A percentile compares a stretch with the other conserved stretches of the same genome.
These are phyloP conservation scores for Acanthisitta chloris DNA, from an alignment of 2,113 vertebrate genomes.

Conservation along the genomic window DNA sequence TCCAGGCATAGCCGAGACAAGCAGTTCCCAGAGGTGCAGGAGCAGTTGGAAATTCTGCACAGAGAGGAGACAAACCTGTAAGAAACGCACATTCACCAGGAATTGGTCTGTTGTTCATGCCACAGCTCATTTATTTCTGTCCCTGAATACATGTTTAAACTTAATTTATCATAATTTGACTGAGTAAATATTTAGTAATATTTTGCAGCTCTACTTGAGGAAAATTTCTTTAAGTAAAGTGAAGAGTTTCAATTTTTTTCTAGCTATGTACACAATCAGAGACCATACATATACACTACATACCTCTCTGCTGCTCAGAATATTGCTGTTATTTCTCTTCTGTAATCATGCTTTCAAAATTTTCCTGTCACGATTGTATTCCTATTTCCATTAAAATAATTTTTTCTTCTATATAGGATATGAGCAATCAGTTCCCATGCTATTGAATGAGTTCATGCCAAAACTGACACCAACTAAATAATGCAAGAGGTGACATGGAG, in stretches of 20 bases:
- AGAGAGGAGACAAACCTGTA: not conserved
- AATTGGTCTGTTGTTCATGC: not conserved
- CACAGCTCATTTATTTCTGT: not conserved
- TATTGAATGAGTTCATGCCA: not conserved
- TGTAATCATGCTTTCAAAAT: not conserved
- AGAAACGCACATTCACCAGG: rapidly evolving
- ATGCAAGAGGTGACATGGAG: not conserved
- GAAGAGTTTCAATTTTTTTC: not conserved
- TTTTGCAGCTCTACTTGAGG: not conserved
- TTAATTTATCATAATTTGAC: not conserved
- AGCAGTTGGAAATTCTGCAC: not conserved
- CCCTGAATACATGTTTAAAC: not conserved
- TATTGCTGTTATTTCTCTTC: not conserved
- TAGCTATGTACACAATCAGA: not conserved
- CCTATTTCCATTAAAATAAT: constrained; percentile 22
- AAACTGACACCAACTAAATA: not conserved
- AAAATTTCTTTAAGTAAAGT: not conserved
- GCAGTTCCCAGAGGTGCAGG: not conserved
- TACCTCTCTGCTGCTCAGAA: not conserved
- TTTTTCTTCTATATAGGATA: not conserved
- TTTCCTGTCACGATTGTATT: not conserved
- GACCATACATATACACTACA: not conserved
- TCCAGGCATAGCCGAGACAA: not conserved
- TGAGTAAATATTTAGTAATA: not conserved
- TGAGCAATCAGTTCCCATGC: not conserved